These are phyloP conservation scores for Pseudois nayaur DNA, from an alignment of 2,113 vertebrate species.

Conservation along the genomic window DNA sequence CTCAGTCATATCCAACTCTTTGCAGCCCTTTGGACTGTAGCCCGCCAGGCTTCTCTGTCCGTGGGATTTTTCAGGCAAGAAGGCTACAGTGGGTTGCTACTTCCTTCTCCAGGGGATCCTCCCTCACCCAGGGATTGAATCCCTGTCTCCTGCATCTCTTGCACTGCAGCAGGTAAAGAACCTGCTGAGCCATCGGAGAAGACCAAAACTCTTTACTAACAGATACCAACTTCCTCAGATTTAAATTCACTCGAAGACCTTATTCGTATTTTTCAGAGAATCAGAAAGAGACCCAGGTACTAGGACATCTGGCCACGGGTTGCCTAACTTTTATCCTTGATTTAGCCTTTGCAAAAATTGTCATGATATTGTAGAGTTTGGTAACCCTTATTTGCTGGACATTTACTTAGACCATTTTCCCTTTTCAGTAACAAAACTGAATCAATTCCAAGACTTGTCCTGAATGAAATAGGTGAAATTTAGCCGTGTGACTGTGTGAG, in stretches of 20 bases:
- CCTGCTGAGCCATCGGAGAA: background rate
- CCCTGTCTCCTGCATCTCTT: background rate
- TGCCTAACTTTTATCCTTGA: background rate
- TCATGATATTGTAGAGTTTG: background rate
- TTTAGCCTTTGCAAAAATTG: background rate
- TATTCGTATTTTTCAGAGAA: background rate
- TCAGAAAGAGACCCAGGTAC: background rate
- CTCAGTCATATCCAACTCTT: background rate
- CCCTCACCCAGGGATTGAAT: background rate
- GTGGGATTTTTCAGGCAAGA: background rate
- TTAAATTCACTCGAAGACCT: background rate
- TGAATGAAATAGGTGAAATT: conserved; percentile 15
- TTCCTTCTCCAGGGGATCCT: background rate
- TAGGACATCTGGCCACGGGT: background rate
- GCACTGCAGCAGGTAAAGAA: background rate
- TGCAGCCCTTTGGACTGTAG: background rate
- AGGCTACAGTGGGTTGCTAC: background rate
- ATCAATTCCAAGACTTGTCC: background rate
- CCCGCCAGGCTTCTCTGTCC: background rate
- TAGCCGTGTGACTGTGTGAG: background rate
- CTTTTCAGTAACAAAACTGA: background rate
- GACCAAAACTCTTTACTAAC: background rate
- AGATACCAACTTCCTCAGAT: background rate
- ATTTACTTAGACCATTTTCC: conserved; percentile 31
- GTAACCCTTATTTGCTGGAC: background rate